These are phyloP conservation scores for Solenodon paradoxus DNA, from an alignment of 2,113 vertebrate species.

Conservation along the genomic window DNA sequence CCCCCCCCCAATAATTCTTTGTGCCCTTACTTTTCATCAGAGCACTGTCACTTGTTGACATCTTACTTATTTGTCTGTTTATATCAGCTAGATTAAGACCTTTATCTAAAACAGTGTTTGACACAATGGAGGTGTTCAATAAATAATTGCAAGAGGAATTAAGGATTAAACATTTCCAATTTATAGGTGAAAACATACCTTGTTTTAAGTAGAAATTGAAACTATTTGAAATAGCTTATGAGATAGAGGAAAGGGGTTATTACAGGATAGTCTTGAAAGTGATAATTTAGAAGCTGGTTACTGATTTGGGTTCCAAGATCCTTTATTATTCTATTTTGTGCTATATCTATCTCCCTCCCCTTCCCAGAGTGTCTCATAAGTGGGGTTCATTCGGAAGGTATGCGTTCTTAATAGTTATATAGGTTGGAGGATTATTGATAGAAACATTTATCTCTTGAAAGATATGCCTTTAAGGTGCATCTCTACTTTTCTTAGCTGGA, in stretches of 20 bases:
- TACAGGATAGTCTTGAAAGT: background rate
- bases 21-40: background rate
- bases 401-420: background rate
- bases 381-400: background rate
- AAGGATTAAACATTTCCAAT: background rate
- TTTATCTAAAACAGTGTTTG: background rate
- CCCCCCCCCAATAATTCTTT: too few relatives aligned
- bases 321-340: background rate
- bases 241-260: background rate
- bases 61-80: background rate
- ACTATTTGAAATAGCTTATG: background rate
- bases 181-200: background rate
- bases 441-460: background rate
- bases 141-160: slow-evolving; percentile 16
- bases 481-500: slow-evolving; percentile 87
- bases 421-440: background rate
- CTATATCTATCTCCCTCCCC: background rate
- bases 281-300: background rate
- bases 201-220: slow-evolving; percentile 19
- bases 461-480: slow-evolving; percentile 10
- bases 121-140: background rate
- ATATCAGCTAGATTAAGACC: background rate
- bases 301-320: background rate
- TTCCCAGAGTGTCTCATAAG: background rate
- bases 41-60: background rate